phyloP scores from a whole-genome alignment of 2,113 vertebrate genomes.

The Stigmatopora nigra region DNA sequence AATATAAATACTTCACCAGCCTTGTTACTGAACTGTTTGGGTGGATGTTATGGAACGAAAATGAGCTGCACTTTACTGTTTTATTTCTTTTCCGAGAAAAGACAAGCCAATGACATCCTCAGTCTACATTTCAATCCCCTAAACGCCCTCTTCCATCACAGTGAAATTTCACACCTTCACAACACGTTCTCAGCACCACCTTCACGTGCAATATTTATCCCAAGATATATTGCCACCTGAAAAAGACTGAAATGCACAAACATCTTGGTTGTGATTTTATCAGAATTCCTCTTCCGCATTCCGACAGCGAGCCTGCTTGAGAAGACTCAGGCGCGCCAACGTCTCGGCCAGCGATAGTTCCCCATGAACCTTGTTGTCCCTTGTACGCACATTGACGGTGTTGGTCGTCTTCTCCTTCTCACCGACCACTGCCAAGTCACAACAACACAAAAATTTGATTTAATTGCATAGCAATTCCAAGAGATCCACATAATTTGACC shows the following conservation, averaged over 20 bases:
- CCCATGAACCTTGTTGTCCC: constrained; percentile 91
- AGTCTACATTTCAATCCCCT: too few relatives aligned
- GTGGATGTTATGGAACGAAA: background rate
- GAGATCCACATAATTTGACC: too few relatives aligned
- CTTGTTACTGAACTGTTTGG: too few relatives aligned
- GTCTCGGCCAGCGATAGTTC: constrained; percentile 74
- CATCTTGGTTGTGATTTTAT: constrained; percentile 27
- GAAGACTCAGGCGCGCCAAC: constrained; percentile 75
- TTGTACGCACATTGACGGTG: constrained; percentile 82
- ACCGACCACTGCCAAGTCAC: constrained; percentile 81
- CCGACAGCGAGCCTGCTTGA: constrained; percentile 70
- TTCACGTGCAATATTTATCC: background rate
- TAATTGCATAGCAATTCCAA: too few relatives aligned
- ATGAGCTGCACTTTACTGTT: background rate
- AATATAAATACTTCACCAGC: background rate
- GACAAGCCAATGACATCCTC: background rate
- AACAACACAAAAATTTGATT: background rate
- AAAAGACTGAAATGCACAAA: background rate
- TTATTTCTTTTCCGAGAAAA: constrained; percentile 1
- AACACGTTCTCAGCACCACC: constrained; percentile 12
- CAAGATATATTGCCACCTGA: constrained; percentile 2
- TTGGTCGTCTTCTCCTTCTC: constrained; percentile 84
- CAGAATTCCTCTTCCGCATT: constrained; percentile 86
- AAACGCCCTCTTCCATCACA: background rate
- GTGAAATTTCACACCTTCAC: background rate